A percentile compares a stretch with the other conserved stretches of the same genome.
phyloP scores from a whole-genome alignment of 2,113 vertebrate species.

The Oreochromis niloticus region DNA sequence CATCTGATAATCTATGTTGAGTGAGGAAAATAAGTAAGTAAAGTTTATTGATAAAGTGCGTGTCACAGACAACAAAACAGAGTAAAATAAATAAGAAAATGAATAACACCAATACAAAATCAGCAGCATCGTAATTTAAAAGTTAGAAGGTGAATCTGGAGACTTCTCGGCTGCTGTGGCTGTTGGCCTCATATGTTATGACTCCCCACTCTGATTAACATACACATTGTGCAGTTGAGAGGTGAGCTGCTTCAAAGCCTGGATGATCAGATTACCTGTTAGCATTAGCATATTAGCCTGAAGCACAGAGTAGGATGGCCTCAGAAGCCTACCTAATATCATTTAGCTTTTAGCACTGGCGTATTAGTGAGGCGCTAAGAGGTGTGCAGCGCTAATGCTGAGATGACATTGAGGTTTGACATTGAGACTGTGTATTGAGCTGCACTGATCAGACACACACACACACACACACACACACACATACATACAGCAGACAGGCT shows the following conservation, averaged over 20 bases:
- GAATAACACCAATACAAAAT: background rate
- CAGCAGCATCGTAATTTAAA: background rate
- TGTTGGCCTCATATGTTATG: background rate
- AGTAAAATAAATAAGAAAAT: background rate
- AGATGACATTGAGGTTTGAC: slow-evolving; percentile 60
- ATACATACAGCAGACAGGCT: background rate
- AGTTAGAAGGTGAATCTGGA: background rate
- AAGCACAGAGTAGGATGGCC: slow-evolving; percentile 14
- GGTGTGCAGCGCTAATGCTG: slow-evolving; percentile 7
- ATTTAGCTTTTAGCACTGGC: slow-evolving; percentile 39
- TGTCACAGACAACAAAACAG: background rate
- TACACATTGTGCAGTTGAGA: background rate
- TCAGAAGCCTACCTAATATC: slow-evolving; percentile 38
- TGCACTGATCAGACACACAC: background rate
- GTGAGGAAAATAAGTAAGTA: background rate
- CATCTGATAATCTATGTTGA: background rate
- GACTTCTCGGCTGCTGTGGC: background rate
- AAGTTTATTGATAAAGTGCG: background rate
- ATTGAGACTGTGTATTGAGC: slow-evolving; percentile 32
- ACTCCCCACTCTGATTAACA: slow-evolving; percentile 26
- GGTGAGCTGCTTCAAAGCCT: slow-evolving; percentile 46
- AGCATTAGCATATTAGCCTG: slow-evolving; percentile 67
- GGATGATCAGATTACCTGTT: slow-evolving; percentile 58
- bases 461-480: slow-evolving; percentile 18
- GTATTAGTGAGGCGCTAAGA: slow-evolving; percentile 31